Base-by-base conservation (phyloP, 2,888 invertebrate species). In the Hypolimnas misippus region DNA sequence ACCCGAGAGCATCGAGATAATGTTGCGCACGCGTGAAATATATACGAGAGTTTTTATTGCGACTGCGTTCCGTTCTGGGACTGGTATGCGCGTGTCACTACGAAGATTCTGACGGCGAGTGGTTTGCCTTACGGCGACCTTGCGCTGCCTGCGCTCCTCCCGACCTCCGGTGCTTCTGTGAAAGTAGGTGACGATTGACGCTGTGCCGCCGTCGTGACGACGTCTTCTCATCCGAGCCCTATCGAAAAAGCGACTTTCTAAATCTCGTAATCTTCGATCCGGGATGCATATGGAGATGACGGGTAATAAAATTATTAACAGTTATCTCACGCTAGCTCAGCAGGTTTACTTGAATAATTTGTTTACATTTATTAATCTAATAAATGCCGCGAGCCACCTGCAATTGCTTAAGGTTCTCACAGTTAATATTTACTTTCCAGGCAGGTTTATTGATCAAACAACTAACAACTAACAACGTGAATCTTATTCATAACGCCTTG, bases 11-110 rank as follows among this genome's bases (percentile, higher is more conserved):
- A 82, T 76, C 84, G 84, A 88, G 88, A 88, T 90, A 90, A 90
- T 87, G 88, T 89, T 90, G 89, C 89, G 88, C 87, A 90, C 89
- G 89, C 88, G 90, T 91, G 89, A 89, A 89, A 90, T 89, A 89
- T 89, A 91, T 89, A 88, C 86, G 85, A 86, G 83, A 82, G 86
- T 90, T 91, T 79, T 78, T 89, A 86, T 87, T 86, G 85, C 86
- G 87, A 82, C 84, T 87, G 87, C 87, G 88, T 87, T 87, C 85
- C 85, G 79, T 81, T 81, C 79, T 65, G 70, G 70, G 74, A 74
- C 76, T 78, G 77, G 78, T 79, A 78, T 77, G 78, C 74, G 75
- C 71, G 83, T 84, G 87, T 86, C 82, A 85, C 84, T 85, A 85
- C 79, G 77, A 88, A 87, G 88, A 89, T 85, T 89, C 89, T 83